phyloP scores from a whole-genome alignment of 2,113 vertebrate species.

The Oenanthe melanoleuca region DNA sequence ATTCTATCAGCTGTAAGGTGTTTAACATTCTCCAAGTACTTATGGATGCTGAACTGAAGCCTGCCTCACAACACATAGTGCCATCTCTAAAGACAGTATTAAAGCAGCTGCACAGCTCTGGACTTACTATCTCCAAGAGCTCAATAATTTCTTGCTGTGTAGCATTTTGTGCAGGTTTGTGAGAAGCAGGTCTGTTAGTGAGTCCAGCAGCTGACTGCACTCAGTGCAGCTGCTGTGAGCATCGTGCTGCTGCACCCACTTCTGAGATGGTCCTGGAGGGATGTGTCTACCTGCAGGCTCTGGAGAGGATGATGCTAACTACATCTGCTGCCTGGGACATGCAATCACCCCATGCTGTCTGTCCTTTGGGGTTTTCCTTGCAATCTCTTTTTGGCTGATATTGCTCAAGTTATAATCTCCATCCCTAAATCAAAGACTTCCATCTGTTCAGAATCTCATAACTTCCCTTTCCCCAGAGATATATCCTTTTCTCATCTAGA shows the following conservation, averaged over 20 bases:
- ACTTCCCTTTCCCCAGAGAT: neutral
- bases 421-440: neutral
- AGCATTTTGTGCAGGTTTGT: neutral
- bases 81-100: neutral
- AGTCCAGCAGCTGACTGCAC: neutral
- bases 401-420: neutral
- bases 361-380: neutral
- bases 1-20: neutral
- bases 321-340: neutral
- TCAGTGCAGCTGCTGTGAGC: neutral
- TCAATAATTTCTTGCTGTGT: neutral
- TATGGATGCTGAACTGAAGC: fast-evolving
- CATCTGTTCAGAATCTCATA: neutral
- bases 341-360: neutral
- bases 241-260: neutral
- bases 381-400: neutral
- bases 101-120: neutral
- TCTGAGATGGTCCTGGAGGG: neutral
- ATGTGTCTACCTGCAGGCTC: neutral
- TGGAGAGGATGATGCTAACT: neutral
- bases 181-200: neutral
- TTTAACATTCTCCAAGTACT: neutral
- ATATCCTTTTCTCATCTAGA: neutral
- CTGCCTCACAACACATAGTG: neutral
- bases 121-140: neutral